Evolutionary conservation across 2,797 vertebrate genomes (phyloP).

Genomic region (Pristis pectinata): DNA sequence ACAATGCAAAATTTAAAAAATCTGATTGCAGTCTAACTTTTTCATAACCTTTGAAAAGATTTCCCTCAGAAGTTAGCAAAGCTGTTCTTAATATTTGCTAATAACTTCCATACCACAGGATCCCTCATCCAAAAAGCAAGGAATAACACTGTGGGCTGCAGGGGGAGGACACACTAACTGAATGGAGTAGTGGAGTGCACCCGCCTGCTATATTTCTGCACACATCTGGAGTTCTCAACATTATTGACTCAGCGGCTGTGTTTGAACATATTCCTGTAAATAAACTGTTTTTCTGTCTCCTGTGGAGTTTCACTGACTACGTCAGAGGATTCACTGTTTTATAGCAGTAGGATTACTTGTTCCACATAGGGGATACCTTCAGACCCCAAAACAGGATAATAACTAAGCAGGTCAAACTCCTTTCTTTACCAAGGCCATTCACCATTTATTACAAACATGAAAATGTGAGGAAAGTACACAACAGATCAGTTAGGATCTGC

Average conservation of each 20-base stretch:
- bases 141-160: neutral
- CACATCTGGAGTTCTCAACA: constrained; percentile 18
- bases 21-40: neutral
- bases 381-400: neutral
- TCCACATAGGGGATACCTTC: neutral
- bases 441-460: neutral
- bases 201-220: neutral
- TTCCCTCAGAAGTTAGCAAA: constrained; percentile 27
- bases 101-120: constrained; percentile 14
- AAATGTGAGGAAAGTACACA: too few relatives aligned
- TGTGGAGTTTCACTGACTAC: neutral
- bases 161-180: neutral
- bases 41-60: neutral
- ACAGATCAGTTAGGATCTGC: too few relatives aligned
- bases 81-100: neutral
- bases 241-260: neutral
- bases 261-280: neutral
- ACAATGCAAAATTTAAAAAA: neutral
- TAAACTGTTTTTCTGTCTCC: neutral
- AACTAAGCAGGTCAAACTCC: neutral
- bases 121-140: neutral
- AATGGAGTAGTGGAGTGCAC: neutral
- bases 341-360: neutral
- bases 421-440: neutral
- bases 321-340: neutral